These are phyloP conservation scores for Oryzias sinensis DNA, from an alignment of 2,797 vertebrate genomes.

Conservation along the genomic window DNA sequence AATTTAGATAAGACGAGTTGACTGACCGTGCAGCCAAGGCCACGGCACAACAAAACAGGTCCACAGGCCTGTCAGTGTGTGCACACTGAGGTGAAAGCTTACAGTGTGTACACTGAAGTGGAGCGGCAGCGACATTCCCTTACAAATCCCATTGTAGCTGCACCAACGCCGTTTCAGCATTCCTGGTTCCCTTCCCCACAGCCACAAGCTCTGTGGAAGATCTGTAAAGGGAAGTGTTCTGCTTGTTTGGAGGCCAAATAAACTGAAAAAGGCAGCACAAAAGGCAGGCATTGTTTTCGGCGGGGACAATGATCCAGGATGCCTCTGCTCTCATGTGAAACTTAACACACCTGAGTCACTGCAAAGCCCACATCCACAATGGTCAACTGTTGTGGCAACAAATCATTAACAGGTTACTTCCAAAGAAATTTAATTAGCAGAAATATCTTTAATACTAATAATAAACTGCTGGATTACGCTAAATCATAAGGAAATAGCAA, in stretches of 20 bases:
- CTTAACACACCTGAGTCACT: not conserved
- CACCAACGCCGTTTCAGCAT: not conserved
- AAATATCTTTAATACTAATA: not conserved
- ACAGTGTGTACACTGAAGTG: constrained; percentile 52
- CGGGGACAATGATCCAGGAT: not conserved
- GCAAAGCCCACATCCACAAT: constrained; percentile 13
- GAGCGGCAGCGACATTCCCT: constrained; percentile 35
- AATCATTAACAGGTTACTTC: constrained; percentile 12
- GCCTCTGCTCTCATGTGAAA: not conserved
- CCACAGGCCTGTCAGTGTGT: constrained; percentile 39
- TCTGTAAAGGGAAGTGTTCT: not conserved
- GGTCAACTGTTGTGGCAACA: constrained; percentile 32
- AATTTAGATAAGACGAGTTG: constrained; percentile 61
- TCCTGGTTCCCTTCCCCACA: not conserved
- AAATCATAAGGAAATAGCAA: not conserved
- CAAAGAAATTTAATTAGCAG: constrained; percentile 1
- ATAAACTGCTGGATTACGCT: not conserved
- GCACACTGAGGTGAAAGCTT: constrained; percentile 42
- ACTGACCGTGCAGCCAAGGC: constrained; percentile 70
- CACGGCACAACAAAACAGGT: constrained; percentile 46
- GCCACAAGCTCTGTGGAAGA: not conserved
- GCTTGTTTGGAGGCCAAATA: constrained; percentile 1
- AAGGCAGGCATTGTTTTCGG: not conserved
- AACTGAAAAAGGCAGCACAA: constrained; percentile 3
- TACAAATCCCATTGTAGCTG: constrained; percentile 25